A percentile compares a stretch with the other conserved stretches of the same genome.
phyloP scores from a whole-genome alignment of 2,113 vertebrate species.

The Microtus montanus region DNA sequence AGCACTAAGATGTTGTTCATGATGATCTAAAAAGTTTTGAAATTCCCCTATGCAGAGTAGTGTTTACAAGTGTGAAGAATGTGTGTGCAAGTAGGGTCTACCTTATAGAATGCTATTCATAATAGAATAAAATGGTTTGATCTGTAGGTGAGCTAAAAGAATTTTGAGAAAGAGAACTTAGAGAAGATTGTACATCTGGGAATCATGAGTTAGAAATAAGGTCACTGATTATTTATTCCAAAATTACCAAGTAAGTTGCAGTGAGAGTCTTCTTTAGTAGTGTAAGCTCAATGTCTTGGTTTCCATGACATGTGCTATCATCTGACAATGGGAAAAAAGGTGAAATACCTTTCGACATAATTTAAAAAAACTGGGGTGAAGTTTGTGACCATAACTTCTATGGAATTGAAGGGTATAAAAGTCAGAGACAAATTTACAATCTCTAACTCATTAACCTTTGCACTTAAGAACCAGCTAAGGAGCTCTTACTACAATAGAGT shows the following conservation, averaged over 20 bases:
- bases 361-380: not conserved
- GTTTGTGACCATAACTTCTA: not conserved
- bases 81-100: not conserved
- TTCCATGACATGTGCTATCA: not conserved
- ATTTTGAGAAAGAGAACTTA: not conserved
- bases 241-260: not conserved
- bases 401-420: not conserved
- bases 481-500: not conserved
- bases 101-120: not conserved
- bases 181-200: not conserved
- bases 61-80: not conserved
- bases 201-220: not conserved
- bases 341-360: not conserved
- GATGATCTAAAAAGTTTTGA: not conserved
- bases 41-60: not conserved
- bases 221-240: not conserved
- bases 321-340: not conserved
- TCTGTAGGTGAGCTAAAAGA: not conserved
- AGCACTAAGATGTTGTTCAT: not conserved
- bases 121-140: not conserved
- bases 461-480: not conserved
- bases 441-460: not conserved
- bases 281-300: not conserved
- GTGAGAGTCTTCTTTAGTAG: not conserved
- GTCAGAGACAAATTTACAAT: not conserved